These are phyloP conservation scores for Zygaena filipendulae DNA, from an alignment of 2,888 invertebrate genomes.

Conservation along the genomic window DNA sequence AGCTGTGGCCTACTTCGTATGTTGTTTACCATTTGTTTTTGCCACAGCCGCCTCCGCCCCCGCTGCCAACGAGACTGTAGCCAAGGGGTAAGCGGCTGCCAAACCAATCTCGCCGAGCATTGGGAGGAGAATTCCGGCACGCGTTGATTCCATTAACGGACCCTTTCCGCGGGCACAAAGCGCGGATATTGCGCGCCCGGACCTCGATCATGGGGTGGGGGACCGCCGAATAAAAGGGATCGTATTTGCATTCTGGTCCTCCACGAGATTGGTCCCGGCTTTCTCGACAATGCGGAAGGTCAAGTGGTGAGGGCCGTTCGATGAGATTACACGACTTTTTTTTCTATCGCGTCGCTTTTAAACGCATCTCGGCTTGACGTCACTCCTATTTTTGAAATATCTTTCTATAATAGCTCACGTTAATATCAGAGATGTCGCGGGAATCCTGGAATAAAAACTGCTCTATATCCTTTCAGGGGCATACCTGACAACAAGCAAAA, in stretches of 20 bases:
- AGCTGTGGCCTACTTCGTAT: too few species aligned
- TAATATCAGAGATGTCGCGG: too few species aligned
- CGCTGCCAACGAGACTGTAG: too few species aligned
- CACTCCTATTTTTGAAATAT: slow-evolving; percentile 12
- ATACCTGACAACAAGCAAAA: too few species aligned
- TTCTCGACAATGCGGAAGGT: slow-evolving; percentile 39
- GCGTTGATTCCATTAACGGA: slow-evolving; percentile 57
- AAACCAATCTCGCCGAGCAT: too few species aligned
- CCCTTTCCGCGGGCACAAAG: slow-evolving; percentile 44
- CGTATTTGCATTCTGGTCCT: slow-evolving; percentile 51
- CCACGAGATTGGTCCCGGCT: slow-evolving; percentile 47
- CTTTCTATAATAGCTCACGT: too few species aligned
- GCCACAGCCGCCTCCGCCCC: too few species aligned
- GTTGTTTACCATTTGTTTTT: too few species aligned
- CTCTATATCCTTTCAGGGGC: too few species aligned
- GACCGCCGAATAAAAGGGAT: slow-evolving; percentile 46
- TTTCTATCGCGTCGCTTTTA: background rate
- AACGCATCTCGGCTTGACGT: too few species aligned
- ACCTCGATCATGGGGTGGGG: slow-evolving; percentile 21
- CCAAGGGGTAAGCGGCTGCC: too few species aligned
- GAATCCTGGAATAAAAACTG: too few species aligned
- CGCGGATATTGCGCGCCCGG: slow-evolving; percentile 40
- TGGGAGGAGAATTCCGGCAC: slow-evolving; percentile 16
- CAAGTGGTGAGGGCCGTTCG: slow-evolving; percentile 30
- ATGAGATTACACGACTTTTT: background rate